A percentile compares a stretch with the other conserved stretches of the same genome.
Evolutionary conservation across 2,113 vertebrate genomes (phyloP).

Genomic region (Ctenomys sociabilis): DNA sequence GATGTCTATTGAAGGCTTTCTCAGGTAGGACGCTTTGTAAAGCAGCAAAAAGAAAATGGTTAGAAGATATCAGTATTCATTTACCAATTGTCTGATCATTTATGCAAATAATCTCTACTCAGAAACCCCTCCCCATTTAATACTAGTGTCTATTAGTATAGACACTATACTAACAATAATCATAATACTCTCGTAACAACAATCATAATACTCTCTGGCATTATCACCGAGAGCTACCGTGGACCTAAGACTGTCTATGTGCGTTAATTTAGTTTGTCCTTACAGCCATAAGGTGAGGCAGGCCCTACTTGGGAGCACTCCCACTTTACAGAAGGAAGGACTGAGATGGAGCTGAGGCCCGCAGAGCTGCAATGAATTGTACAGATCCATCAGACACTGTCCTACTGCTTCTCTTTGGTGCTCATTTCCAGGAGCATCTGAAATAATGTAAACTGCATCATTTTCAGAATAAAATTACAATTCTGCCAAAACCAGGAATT

Average conservation of each 20-base stretch:
- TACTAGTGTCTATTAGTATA: neutral
- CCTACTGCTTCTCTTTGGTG: neutral
- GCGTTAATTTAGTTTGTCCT: neutral
- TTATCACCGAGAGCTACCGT: neutral
- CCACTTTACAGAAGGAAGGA: neutral
- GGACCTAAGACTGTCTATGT: neutral
- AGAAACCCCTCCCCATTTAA: neutral
- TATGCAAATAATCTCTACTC: neutral
- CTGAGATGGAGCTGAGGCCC: neutral
- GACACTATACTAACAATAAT: no score
- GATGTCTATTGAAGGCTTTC: neutral
- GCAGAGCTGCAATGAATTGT: no score
- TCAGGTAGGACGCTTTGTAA: neutral
- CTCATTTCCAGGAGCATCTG: neutral
- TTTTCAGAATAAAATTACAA: neutral
- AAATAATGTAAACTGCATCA: neutral
- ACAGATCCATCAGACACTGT: neutral
- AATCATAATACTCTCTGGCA: neutral
- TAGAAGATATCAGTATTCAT: neutral
- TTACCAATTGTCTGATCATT: neutral
- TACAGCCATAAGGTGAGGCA: neutral
- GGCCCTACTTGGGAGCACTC: neutral
- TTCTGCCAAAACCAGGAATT: neutral
- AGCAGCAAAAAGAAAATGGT: neutral
- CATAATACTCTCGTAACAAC: neutral